Conservation (phyloP, 2,113 vertebrate species). For the Synodontis membranacea region DNA sequence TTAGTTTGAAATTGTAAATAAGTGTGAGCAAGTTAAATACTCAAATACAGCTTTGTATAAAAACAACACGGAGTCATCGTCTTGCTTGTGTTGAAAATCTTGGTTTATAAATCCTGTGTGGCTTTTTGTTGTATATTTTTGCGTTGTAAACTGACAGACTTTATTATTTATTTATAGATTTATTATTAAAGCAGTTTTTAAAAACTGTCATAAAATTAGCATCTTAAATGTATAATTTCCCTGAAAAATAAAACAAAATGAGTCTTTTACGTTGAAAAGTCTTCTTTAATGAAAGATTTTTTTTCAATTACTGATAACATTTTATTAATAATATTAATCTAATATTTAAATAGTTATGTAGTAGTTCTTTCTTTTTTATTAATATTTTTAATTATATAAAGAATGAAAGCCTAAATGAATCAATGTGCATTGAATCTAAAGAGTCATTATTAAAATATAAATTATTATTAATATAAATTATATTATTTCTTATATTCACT, state of each 20-base stretch:
- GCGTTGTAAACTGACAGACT: not conserved
- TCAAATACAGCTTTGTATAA: slow-evolving; percentile 23
- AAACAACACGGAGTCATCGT: not conserved
- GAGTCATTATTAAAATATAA: not conserved
- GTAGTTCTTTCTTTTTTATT: too few species aligned
- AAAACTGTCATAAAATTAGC: too few species aligned
- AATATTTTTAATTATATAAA: not conserved
- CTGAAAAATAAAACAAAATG: not conserved
- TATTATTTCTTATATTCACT: not conserved
- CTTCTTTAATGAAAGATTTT: not conserved
- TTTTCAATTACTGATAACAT: not conserved
- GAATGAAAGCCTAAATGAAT: not conserved
- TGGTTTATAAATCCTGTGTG: not conserved
- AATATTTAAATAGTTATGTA: not conserved
- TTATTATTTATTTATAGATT: not conserved
- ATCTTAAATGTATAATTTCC: not conserved
- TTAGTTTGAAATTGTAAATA: slow-evolving; percentile 62
- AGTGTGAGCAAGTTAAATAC: slow-evolving; percentile 17
- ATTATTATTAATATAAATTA: not conserved
- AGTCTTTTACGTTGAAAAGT: too few species aligned
- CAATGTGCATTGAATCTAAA: not conserved
- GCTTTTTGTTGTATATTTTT: not conserved
- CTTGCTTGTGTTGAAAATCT: not conserved
- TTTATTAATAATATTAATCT: not conserved
- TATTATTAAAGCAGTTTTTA: too few species aligned